A percentile compares a stretch with the other conserved stretches of the same genome.
Evolutionary conservation across 2,888 invertebrate genomes (phyloP).

Genomic region (Rotaria macrura): DNA sequence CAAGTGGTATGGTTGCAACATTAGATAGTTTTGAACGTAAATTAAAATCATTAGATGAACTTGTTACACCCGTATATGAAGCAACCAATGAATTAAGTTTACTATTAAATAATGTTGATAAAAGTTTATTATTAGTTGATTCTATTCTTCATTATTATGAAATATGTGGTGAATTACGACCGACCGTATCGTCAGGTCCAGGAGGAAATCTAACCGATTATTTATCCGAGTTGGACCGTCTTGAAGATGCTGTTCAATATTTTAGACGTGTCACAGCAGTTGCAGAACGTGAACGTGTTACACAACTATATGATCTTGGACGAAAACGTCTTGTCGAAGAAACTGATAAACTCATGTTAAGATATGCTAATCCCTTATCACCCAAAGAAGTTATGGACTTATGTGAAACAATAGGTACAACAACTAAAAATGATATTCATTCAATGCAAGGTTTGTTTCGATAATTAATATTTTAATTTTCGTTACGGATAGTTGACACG

Average conservation of each 20-base stretch:
- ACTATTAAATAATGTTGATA: background rate
- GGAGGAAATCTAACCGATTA: background rate
- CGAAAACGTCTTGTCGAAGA: background rate
- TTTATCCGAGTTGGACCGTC: background rate
- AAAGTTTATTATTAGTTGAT: background rate
- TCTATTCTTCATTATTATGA: background rate
- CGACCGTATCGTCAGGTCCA: background rate
- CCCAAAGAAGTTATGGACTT: background rate
- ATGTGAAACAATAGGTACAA: background rate
- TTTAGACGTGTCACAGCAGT: constrained; percentile 11
- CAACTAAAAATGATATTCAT: background rate
- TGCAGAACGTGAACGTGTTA: background rate
- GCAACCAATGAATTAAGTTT: constrained; percentile 12
- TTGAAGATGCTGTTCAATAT: constrained; percentile 13
- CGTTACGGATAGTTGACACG: too few relatives aligned
- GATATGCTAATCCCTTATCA: constrained; percentile 12
- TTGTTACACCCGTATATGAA: constrained; percentile 6
- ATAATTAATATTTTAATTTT: background rate
- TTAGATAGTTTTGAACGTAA: constrained; percentile 13
- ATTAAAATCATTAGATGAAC: constrained; percentile 5
- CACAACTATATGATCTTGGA: background rate
- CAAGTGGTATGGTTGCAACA: constrained; percentile 2
- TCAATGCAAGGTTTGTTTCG: background rate
- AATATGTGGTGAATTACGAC: background rate
- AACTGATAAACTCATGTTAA: background rate